Percentiles rank a stretch among this genome's conserved stretches.
These are phyloP conservation scores for Argya squamiceps DNA, from an alignment of 2,797 vertebrate species.

Conservation along the genomic window DNA sequence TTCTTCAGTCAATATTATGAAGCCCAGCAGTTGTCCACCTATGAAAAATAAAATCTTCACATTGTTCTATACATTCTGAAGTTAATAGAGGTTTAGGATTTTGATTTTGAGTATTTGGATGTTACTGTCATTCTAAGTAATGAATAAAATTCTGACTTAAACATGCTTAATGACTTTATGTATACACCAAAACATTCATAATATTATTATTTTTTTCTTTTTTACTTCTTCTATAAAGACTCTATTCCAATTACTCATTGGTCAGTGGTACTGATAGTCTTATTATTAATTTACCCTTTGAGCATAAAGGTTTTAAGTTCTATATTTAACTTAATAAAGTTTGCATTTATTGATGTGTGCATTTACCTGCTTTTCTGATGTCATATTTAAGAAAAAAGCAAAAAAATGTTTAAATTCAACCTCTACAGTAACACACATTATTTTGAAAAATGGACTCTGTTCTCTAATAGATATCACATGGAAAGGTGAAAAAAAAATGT, in stretches of 20 bases:
- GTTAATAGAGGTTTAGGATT: neutral
- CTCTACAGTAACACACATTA: neutral
- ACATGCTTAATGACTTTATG: neutral
- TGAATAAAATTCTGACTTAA: neutral
- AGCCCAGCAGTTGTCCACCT: neutral
- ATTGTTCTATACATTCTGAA: neutral
- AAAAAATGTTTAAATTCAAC: neutral
- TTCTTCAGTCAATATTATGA: neutral
- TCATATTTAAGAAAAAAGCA: neutral
- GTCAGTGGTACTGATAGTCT: neutral
- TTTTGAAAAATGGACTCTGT: neutral
- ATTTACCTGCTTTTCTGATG: neutral
- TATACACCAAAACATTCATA: neutral
- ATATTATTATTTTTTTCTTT: neutral
- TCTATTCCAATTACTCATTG: neutral
- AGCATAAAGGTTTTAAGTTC: neutral
- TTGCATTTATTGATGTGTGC: neutral
- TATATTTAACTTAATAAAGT: neutral
- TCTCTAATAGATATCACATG: neutral
- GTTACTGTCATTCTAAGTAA: neutral
- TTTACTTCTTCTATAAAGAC: neutral
- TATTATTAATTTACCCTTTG: neutral
- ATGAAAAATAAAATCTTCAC: neutral
- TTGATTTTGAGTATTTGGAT: neutral
- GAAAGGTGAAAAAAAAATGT: neutral